phyloP scores from a whole-genome alignment of 2,888 invertebrate genomes.

The Mellilla xanthometata region DNA sequence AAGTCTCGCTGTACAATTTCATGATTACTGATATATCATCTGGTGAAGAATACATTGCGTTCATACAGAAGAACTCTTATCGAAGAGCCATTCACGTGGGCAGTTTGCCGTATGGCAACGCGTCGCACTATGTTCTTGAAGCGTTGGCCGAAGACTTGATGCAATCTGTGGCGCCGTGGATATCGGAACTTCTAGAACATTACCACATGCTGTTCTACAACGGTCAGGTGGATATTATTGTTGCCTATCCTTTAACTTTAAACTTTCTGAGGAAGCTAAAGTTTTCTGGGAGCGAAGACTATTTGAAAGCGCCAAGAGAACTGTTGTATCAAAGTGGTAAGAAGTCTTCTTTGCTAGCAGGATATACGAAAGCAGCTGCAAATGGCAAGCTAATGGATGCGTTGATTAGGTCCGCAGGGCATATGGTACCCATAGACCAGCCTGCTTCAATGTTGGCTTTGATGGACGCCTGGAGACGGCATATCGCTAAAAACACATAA shows the following conservation, averaged over 20 bases:
- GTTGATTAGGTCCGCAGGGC: background rate
- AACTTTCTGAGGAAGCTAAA: slow-evolving; percentile 6
- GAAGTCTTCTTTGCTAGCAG: background rate
- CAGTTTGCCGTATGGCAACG: background rate
- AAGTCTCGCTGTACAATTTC: background rate
- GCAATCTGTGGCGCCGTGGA: slow-evolving; percentile 15
- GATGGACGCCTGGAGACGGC: background rate
- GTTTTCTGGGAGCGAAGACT: slow-evolving; percentile 3
- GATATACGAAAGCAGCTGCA: background rate
- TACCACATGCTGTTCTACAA: slow-evolving; percentile 13
- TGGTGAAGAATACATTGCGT: background rate
- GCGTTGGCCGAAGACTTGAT: slow-evolving; percentile 2
- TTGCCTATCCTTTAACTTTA: slow-evolving; percentile 9
- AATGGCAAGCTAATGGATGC: background rate
- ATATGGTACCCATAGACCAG: slow-evolving; percentile 5
- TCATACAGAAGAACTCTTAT: too few species aligned
- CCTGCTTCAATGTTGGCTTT: background rate
- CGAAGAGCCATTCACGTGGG: slow-evolving; percentile 10
- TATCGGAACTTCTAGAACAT: slow-evolving; percentile 10
- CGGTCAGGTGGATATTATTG: slow-evolving; percentile 8
- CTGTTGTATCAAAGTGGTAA: too few species aligned
- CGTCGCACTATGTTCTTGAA: background rate
- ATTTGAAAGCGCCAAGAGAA: background rate
- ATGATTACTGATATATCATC: background rate
- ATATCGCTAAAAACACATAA: too few species aligned